A percentile compares a stretch with the other conserved stretches of the same genome.
Conservation (phyloP, 2,113 vertebrate genomes). For the Ctenodactylus gundi region DNA sequence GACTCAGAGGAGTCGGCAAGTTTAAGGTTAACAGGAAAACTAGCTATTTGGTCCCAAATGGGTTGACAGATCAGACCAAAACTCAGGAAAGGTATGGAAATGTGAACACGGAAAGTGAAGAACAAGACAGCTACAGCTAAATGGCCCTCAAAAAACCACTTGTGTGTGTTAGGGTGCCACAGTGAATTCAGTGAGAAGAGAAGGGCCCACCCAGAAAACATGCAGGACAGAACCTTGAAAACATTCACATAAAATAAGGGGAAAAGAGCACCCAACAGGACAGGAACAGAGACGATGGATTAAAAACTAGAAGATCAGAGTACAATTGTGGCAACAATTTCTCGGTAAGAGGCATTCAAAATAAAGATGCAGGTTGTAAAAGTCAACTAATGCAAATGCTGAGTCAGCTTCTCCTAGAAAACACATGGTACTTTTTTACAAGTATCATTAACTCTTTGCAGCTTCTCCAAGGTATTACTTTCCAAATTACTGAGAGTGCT, state of each 20-base stretch:
- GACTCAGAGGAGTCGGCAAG: neutral
- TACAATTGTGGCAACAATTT: neutral
- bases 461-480: conserved; percentile 55
- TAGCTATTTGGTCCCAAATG: neutral
- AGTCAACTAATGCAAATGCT: neutral
- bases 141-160: neutral
- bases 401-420: conserved; percentile 30
- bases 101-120: neutral
- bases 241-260: neutral
- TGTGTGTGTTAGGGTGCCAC: neutral
- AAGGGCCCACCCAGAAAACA: neutral
- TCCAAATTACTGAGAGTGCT: conserved; percentile 61
- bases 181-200: neutral
- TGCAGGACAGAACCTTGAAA: neutral
- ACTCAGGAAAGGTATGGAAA: neutral
- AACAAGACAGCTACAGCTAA: neutral
- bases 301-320: neutral
- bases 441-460: conserved; percentile 58
- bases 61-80: neutral
- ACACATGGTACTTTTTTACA: neutral
- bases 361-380: neutral
- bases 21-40: neutral
- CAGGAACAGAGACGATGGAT: neutral
- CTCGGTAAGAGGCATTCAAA: neutral
- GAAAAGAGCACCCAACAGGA: neutral